phyloP scores from a whole-genome alignment of 2,113 vertebrate species.

The Emydura subglobosa region DNA sequence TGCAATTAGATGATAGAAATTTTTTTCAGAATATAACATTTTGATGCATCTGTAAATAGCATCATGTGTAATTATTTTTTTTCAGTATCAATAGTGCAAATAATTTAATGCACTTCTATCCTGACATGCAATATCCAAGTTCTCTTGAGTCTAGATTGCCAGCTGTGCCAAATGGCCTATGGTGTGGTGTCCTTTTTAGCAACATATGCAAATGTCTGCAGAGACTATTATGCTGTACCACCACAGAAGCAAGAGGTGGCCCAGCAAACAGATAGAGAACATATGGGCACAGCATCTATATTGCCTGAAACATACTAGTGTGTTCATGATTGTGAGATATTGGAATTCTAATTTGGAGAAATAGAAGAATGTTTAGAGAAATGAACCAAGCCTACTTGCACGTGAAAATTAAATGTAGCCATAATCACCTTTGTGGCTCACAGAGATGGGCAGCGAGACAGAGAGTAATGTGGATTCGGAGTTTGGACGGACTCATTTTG shows the following conservation, averaged over 20 bases:
- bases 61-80: background rate
- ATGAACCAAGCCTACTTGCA: background rate
- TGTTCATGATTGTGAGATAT: background rate
- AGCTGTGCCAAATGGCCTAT: background rate
- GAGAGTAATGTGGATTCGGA: slow-evolving; percentile 92
- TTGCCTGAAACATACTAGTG: background rate
- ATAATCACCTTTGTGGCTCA: slow-evolving; percentile 7
- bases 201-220: background rate
- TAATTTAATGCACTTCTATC: background rate
- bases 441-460: slow-evolving; percentile 92
- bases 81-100: background rate
- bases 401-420: background rate
- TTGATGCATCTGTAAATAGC: background rate
- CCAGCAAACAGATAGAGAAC: background rate
- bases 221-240: background rate
- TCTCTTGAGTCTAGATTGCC: background rate
- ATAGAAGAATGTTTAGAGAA: background rate
- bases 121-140: background rate
- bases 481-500: slow-evolving; percentile 86
- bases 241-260: background rate
- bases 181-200: background rate
- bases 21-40: background rate
- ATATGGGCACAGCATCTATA: background rate
- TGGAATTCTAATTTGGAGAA: background rate
- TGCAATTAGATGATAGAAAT: background rate